These are phyloP conservation scores for Falcaria lacertinaria DNA, from an alignment of 2,888 invertebrate species.

Conservation along the genomic window DNA sequence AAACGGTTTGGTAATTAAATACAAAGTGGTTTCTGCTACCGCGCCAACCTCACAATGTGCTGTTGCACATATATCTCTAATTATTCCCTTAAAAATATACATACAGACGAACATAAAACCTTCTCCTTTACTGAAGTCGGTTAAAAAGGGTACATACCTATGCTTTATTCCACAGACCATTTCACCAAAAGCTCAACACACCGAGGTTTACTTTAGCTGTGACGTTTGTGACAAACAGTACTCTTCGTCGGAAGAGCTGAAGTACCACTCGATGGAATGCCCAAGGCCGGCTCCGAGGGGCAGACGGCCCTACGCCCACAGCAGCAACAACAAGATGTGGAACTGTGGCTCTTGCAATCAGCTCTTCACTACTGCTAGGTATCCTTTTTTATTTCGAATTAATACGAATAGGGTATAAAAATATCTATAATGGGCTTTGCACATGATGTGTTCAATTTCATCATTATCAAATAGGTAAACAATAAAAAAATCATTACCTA, in stretches of 20 bases:
- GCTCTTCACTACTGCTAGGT: conserved; percentile 69
- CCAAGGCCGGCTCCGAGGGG: conserved; percentile 28
- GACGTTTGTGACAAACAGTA: conserved; percentile 44
- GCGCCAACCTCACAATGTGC: too few relatives aligned
- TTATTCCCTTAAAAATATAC: too few relatives aligned
- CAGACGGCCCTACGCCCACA: conserved; percentile 42
- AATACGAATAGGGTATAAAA: neutral
- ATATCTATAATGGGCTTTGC: neutral
- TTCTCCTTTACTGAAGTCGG: too few relatives aligned
- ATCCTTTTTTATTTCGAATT: too few relatives aligned
- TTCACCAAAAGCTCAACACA: conserved; percentile 8
- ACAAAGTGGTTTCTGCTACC: too few relatives aligned
- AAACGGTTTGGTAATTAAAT: too few relatives aligned
- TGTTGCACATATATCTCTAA: too few relatives aligned
- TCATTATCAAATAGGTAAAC: too few relatives aligned
- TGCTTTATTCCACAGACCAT: conserved; percentile 4
- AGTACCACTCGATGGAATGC: conserved; percentile 35
- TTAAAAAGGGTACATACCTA: too few relatives aligned
- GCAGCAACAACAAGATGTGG: conserved; percentile 65
- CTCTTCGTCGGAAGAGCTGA: conserved; percentile 41
- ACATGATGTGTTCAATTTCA: too few relatives aligned
- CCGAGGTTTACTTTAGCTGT: conserved; percentile 41
- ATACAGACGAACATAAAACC: too few relatives aligned
- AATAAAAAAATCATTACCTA: too few relatives aligned
- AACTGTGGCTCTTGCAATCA: conserved; percentile 74